Percentiles rank a stretch among this genome's conserved stretches.
These are phyloP conservation scores for Odontomyia ornata DNA, from an alignment of 2,888 invertebrate genomes.

Conservation along the genomic window DNA sequence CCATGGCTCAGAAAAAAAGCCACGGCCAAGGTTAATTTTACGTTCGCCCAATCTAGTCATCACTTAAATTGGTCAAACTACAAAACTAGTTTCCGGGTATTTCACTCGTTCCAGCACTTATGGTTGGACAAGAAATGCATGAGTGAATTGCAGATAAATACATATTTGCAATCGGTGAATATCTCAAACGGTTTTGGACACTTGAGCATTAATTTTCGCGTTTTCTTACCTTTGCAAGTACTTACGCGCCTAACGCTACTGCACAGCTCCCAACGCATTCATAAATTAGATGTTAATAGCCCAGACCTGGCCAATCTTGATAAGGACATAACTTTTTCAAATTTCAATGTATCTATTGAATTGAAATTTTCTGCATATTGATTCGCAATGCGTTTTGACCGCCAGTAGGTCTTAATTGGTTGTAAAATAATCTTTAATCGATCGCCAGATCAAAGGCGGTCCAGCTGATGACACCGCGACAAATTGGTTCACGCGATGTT, in stretches of 20 bases:
- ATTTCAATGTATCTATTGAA: neutral
- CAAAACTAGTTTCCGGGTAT: conserved; percentile 36
- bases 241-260: neutral
- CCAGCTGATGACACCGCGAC: conserved; percentile 11
- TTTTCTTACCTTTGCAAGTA: too few relatives aligned
- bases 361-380: neutral
- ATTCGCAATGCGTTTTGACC: neutral
- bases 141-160: conserved; percentile 13
- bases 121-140: neutral
- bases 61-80: conserved; percentile 29
- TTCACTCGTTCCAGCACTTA: neutral
- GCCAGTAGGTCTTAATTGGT: neutral
- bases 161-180: neutral
- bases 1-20: conserved; percentile 6
- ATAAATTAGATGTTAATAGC: neutral
- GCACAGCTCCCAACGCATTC: neutral
- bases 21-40: conserved; percentile 40
- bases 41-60: conserved; percentile 13
- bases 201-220: too few relatives aligned
- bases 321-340: neutral
- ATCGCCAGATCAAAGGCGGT: neutral
- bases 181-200: neutral
- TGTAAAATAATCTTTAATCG: neutral
- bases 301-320: neutral
- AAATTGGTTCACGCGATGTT: neutral